Percentiles rank a stretch among this genome's conserved stretches.
Conservation (phyloP, 2,888 invertebrate species). For the Dromius quadrimaculatus region DNA sequence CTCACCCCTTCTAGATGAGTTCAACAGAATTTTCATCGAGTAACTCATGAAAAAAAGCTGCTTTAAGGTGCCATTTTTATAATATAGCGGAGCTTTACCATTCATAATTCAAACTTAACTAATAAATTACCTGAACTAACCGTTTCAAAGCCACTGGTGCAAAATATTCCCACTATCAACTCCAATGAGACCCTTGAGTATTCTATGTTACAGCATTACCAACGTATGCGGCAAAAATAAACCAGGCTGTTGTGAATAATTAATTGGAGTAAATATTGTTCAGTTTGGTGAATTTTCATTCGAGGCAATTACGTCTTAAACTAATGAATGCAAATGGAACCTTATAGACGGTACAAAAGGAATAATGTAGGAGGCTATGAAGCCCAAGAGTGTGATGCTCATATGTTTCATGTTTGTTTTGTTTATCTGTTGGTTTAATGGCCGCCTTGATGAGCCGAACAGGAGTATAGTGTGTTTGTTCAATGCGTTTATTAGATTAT, state of each 20-base stretch:
- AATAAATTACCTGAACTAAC: too few species aligned
- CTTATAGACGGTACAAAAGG: slow-evolving; percentile 7
- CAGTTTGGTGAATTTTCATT: slow-evolving; percentile 9
- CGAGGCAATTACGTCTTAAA: slow-evolving; percentile 17
- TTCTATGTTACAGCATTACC: slow-evolving; percentile 14
- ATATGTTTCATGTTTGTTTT: slow-evolving; percentile 38
- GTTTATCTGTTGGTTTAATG: slow-evolving; percentile 35
- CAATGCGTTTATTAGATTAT: slow-evolving; percentile 8
- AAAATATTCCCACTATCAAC: slow-evolving; percentile 9
- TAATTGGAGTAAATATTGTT: slow-evolving; percentile 34
- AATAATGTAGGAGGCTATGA: slow-evolving; percentile 23
- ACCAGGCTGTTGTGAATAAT: slow-evolving; percentile 21
- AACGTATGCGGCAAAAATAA: slow-evolving; percentile 34
- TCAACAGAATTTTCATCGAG: too few species aligned
- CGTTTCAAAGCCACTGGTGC: slow-evolving; percentile 7
- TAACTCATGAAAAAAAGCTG: too few species aligned
- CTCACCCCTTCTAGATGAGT: too few species aligned
- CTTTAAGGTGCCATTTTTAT: too few species aligned
- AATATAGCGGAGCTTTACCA: too few species aligned
- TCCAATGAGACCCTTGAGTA: slow-evolving; percentile 2
- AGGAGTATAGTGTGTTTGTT: slow-evolving; percentile 26
- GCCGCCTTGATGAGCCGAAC: slow-evolving; percentile 22
- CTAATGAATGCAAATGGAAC: slow-evolving; percentile 37
- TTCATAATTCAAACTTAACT: too few species aligned
- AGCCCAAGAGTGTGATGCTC: slow-evolving; percentile 30